Conservation (phyloP, 2,888 invertebrate species). For the Catotricha subobsoleta region DNA sequence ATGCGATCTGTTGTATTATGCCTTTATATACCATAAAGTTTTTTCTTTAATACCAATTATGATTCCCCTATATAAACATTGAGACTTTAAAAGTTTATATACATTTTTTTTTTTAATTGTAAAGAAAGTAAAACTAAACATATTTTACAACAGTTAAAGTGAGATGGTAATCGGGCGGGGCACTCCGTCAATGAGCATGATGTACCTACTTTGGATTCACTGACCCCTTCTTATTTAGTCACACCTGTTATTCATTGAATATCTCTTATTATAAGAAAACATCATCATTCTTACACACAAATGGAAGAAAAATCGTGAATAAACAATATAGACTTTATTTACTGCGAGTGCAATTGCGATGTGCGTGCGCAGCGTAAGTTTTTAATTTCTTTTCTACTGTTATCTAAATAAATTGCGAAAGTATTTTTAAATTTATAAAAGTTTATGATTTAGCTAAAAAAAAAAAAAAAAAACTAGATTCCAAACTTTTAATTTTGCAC, state of each 20-base stretch:
- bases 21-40: constrained; percentile 23
- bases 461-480: too few relatives aligned
- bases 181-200: background rate
- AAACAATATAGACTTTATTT: too few relatives aligned
- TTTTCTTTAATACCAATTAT: background rate
- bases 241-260: constrained; percentile 4
- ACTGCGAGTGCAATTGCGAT: too few relatives aligned
- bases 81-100: background rate
- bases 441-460: too few relatives aligned
- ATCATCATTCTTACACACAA: too few relatives aligned
- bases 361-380: too few relatives aligned
- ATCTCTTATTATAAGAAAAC: too few relatives aligned
- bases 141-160: constrained; percentile 1
- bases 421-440: too few relatives aligned
- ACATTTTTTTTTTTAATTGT: constrained; percentile 2
- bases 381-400: too few relatives aligned
- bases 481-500: too few relatives aligned
- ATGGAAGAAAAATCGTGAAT: too few relatives aligned
- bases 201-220: background rate
- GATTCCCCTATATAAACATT: background rate
- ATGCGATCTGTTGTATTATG: constrained; percentile 22
- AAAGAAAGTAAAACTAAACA: background rate
- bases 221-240: background rate
- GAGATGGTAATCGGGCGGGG: constrained; percentile 12
- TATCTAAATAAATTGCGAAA: too few relatives aligned